Conservation (phyloP, 2,113 vertebrate genomes). For the Podarcis muralis region DNA sequence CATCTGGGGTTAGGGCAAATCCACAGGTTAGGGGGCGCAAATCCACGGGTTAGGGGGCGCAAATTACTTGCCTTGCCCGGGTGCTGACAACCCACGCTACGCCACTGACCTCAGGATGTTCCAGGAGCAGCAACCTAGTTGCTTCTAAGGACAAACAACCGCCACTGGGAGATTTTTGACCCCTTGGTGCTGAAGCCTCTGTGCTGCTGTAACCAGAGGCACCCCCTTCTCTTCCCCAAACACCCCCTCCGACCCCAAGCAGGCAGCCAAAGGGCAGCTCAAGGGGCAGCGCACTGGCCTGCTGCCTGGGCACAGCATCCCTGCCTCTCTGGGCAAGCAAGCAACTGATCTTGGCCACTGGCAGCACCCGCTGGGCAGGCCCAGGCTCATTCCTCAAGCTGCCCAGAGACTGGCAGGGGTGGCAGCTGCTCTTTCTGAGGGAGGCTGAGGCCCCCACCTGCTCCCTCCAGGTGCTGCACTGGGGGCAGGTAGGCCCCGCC, state of each 20-base stretch:
- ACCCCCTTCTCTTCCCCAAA: not conserved
- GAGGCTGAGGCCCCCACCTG: not conserved
- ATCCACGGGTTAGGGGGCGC: too few relatives aligned
- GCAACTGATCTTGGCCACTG: not conserved
- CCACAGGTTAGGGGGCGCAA: too few relatives aligned
- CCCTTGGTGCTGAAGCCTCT: not conserved
- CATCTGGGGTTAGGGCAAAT: too few relatives aligned
- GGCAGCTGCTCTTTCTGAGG: not conserved
- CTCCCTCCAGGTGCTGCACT: too few relatives aligned
- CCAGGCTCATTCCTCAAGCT: not conserved
- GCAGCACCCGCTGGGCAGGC: not conserved
- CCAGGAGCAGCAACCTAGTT: not conserved
- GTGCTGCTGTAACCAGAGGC: not conserved
- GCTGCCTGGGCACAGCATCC: not conserved
- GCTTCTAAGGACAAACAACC: not conserved
- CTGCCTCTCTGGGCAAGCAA: not conserved
- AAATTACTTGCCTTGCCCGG: too few relatives aligned
- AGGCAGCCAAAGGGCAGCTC: not conserved
- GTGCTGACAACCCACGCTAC: too few relatives aligned
- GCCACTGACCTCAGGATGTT: not conserved
- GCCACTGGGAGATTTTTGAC: not conserved
- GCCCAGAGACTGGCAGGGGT: not conserved
- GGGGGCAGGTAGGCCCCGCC: too few relatives aligned
- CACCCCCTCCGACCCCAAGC: not conserved
- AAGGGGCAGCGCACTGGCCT: not conserved